Evolutionary conservation across 2,888 invertebrate species (phyloP).

Genomic region (Heliconius sara): DNA sequence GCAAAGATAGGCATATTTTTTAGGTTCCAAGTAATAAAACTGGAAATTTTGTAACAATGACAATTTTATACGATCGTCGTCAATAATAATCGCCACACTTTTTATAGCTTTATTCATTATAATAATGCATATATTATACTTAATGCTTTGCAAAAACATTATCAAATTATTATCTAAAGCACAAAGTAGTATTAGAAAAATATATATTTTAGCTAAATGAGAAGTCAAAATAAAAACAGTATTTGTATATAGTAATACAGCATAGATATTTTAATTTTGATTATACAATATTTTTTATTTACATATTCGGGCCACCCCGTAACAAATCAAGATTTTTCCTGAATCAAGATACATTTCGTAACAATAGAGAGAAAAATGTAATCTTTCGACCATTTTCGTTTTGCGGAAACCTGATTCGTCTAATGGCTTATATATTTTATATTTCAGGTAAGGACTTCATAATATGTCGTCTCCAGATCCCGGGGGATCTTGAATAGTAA

Average conservation of each 20-base stretch:
- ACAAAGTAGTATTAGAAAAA: too few species aligned
- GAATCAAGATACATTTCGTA: constrained; percentile 49
- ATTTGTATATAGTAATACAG: neutral
- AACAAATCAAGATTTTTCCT: constrained; percentile 4
- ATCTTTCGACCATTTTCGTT: constrained; percentile 4
- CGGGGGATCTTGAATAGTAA: constrained; percentile 60
- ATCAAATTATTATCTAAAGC: neutral
- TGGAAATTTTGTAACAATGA: constrained; percentile 15
- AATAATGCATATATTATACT: too few species aligned
- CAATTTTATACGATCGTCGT: constrained; percentile 52
- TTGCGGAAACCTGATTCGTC: constrained; percentile 23
- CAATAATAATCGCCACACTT: constrained; percentile 57
- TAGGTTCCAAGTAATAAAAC: constrained; percentile 1
- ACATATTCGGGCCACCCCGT: neutral
- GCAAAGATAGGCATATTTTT: neutral
- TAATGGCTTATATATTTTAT: constrained; percentile 29
- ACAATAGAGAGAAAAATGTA: constrained; percentile 31
- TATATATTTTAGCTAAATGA: too few species aligned
- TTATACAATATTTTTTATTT: neutral
- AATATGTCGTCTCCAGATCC: constrained; percentile 33
- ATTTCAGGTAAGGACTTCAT: constrained; percentile 34
- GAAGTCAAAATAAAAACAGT: neutral
- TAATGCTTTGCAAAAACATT: neutral
- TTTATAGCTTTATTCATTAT: constrained; percentile 52
- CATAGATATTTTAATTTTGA: neutral